These are phyloP conservation scores for Micropterix aruncella DNA, from an alignment of 2,888 invertebrate genomes.

Conservation along the genomic window DNA sequence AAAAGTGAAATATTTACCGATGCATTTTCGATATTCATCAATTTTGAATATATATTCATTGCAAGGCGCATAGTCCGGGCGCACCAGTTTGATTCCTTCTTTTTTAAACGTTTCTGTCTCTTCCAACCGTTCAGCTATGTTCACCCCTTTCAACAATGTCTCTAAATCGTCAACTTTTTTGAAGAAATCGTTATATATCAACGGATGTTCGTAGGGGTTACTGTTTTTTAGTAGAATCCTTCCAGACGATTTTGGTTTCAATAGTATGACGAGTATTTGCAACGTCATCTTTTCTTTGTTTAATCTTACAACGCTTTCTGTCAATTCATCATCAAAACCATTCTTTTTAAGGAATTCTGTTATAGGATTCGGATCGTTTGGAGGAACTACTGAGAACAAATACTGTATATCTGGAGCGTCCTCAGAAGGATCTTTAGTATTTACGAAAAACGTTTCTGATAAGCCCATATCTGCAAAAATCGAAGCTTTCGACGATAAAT, in stretches of 20 bases:
- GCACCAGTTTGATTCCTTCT: no score
- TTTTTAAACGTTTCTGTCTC: no score
- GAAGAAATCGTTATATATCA: slow-evolving; percentile 87
- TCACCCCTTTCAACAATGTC: slow-evolving; percentile 71
- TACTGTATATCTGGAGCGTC: slow-evolving; percentile 86
- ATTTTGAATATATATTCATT: no score
- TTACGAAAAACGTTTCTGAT: slow-evolving; percentile 78
- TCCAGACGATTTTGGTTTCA: slow-evolving; percentile 77
- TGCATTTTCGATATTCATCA: no score
- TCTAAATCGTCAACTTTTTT: slow-evolving; percentile 65
- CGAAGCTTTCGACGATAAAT: slow-evolving; percentile 30
- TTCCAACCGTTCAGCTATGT: no score
- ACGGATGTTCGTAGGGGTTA: slow-evolving; percentile 78
- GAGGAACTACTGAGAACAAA: slow-evolving; percentile 77
- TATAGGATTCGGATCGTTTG: slow-evolving; percentile 68
- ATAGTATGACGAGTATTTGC: slow-evolving; percentile 71
- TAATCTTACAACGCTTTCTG: slow-evolving; percentile 57
- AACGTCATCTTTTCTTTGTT: slow-evolving; percentile 67
- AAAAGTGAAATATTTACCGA: no score
- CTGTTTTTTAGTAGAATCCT: slow-evolving; percentile 64
- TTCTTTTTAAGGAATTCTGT: slow-evolving; percentile 62
- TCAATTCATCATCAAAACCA: slow-evolving; percentile 60
- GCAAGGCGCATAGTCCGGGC: no score
- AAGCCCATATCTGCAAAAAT: slow-evolving; percentile 71
- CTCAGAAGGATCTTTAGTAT: slow-evolving; percentile 66